Conservation (phyloP, 2,797 vertebrate genomes). For the Sylvilagus floridanus region DNA sequence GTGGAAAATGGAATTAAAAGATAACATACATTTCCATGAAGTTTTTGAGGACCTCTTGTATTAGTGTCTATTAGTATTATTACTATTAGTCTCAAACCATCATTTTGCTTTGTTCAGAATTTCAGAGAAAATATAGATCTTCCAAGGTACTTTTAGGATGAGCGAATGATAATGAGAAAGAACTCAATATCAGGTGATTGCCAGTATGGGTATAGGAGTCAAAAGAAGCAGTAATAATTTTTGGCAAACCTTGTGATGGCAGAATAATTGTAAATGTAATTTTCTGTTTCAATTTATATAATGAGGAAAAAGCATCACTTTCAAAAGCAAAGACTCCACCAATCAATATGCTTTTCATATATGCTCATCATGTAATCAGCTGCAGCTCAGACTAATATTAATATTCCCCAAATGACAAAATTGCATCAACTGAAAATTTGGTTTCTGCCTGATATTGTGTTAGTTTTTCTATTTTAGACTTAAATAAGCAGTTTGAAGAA, state of each 20-base stretch:
- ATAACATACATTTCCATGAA: no score
- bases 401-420: constrained; percentile 52
- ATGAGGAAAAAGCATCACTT: background rate
- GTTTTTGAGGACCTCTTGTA: no score
- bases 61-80: background rate
- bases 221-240: background rate
- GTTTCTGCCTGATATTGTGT: constrained; percentile 28
- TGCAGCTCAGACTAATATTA: constrained; percentile 33
- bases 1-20: no score
- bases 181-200: background rate
- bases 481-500: constrained; percentile 72
- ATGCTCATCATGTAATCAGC: constrained; percentile 27
- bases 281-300: background rate
- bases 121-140: background rate
- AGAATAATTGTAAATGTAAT: background rate
- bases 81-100: background rate
- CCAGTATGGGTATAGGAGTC: background rate
- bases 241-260: background rate
- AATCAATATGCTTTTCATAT: background rate
- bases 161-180: background rate
- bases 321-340: background rate
- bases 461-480: constrained; percentile 66
- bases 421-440: constrained; percentile 56
- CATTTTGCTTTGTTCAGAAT: background rate
- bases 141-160: background rate